These are phyloP conservation scores for Arothron firmamentum DNA, from an alignment of 2,113 vertebrate genomes.

Conservation along the genomic window DNA sequence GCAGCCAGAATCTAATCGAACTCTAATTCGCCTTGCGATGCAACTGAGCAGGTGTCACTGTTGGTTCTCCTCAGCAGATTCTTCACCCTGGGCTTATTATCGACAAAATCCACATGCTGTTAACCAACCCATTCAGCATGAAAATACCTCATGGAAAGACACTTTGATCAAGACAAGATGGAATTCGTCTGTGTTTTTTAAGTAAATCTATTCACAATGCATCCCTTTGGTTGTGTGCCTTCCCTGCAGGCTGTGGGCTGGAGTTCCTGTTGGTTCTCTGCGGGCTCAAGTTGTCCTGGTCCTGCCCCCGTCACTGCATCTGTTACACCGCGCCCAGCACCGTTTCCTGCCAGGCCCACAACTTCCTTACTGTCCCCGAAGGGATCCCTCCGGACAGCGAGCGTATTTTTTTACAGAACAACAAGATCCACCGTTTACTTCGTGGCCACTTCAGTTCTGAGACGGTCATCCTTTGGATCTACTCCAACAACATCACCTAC, in stretches of 20 bases:
- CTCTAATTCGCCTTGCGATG: constrained; percentile 33
- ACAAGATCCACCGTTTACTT: constrained; percentile 89
- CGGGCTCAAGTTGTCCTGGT: constrained; percentile 79
- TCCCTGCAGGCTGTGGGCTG: constrained; percentile 80
- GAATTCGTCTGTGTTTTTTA: too few species aligned
- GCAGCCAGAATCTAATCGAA: constrained; percentile 30
- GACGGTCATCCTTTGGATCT: constrained; percentile 97
- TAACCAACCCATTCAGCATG: constrained; percentile 11
- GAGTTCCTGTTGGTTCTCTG: constrained; percentile 92
- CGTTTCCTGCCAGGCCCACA: constrained; percentile 97
- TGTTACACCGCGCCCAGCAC: constrained; percentile 96
- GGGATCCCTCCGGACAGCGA: constrained; percentile 93
- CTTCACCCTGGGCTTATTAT: constrained; percentile 21
- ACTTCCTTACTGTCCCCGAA: constrained; percentile 88
- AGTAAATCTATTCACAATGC: background rate
- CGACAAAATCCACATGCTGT: background rate
- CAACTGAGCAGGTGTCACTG: constrained; percentile 46
- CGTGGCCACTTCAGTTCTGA: constrained; percentile 89
- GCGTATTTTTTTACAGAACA: constrained; percentile 97
- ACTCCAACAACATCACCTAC: constrained; percentile 96
- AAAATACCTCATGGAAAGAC: constrained; percentile 8
- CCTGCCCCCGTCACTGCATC: constrained; percentile 92
- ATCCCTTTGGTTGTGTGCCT: constrained; percentile 10
- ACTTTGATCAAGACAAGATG: too few species aligned
- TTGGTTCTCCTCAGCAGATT: constrained; percentile 35